These are phyloP conservation scores for Danaus melanippus DNA, from an alignment of 1,140 invertebrate species.

Conservation along the genomic window DNA sequence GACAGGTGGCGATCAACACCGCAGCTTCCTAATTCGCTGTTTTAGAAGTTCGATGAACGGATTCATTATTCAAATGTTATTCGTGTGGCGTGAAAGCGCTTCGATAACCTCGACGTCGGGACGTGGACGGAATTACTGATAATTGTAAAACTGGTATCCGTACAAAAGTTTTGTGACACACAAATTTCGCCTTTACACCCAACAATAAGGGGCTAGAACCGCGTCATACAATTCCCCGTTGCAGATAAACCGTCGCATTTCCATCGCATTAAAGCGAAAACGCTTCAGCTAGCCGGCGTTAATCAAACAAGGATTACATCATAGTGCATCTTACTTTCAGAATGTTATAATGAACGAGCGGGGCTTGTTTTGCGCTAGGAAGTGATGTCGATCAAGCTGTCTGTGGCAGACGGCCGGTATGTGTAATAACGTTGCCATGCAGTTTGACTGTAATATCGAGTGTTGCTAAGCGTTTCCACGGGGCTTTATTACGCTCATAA, in stretches of 20 bases:
- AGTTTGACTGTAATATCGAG: constrained; percentile 10
- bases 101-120: constrained; percentile 51
- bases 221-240: constrained; percentile 13
- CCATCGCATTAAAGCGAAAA: constrained; percentile 47
- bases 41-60: constrained; percentile 63
- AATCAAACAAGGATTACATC: constrained; percentile 48
- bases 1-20: constrained; percentile 25
- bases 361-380: constrained; percentile 16
- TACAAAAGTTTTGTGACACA: constrained; percentile 20
- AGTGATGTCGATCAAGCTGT: constrained; percentile 14
- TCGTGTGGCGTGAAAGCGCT: constrained; percentile 64
- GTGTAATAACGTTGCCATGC: constrained; percentile 13
- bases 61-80: constrained; percentile 66
- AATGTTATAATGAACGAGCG: constrained; percentile 23
- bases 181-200: constrained; percentile 26
- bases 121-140: constrained; percentile 58
- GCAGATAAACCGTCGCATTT: constrained; percentile 40
- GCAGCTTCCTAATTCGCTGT: constrained; percentile 35
- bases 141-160: constrained; percentile 37
- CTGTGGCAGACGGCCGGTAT: constrained; percentile 6
- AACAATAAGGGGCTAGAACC: constrained; percentile 27
- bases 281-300: constrained; percentile 31
- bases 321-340: constrained; percentile 24
- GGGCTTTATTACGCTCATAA: too few species aligned
- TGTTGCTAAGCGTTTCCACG: not conserved